These are phyloP conservation scores for Ips typographus DNA, from an alignment of 1,140 invertebrate genomes.

Conservation along the genomic window DNA sequence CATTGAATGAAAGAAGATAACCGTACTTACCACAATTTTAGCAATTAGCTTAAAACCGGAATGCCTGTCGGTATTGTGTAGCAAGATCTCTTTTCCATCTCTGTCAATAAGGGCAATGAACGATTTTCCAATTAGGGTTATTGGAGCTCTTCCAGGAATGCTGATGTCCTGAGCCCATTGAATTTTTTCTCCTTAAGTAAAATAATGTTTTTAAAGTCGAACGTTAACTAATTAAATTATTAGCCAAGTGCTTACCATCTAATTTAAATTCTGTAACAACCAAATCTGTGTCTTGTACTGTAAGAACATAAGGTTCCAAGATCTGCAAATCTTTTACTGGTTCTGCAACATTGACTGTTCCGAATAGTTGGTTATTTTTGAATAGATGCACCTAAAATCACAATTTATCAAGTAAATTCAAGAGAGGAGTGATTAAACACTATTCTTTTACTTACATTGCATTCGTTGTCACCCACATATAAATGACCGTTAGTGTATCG, in stretches of 20 bases:
- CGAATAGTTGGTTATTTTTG: conserved; percentile 48
- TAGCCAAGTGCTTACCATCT: conserved; percentile 41
- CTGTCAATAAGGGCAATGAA: conserved; percentile 47
- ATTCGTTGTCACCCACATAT: conserved; percentile 54
- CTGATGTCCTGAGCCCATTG: conserved; percentile 45
- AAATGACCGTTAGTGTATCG: conserved; percentile 47
- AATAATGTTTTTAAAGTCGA: background rate
- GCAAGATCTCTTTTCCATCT: conserved; percentile 48
- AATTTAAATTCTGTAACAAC: conserved; percentile 52
- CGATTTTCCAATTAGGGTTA: conserved; percentile 47
- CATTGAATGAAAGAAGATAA: background rate
- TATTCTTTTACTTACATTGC: conserved; percentile 48
- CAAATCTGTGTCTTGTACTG: conserved; percentile 53
- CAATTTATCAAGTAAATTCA: too few relatives aligned
- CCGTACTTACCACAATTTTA: conserved; percentile 46
- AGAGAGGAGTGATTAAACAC: conserved; percentile 18
- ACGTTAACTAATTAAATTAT: background rate
- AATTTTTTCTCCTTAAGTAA: conserved; percentile 48
- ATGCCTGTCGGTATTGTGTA: conserved; percentile 45
- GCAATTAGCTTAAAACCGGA: conserved; percentile 45
- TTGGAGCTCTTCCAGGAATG: conserved; percentile 49
- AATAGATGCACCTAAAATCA: conserved; percentile 49
- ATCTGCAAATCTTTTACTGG: conserved; percentile 53
- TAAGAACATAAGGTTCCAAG: conserved; percentile 50
- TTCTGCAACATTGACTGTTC: conserved; percentile 48